Conservation (phyloP, 2,113 vertebrate genomes). For the Datnioides undecimradiatus region DNA sequence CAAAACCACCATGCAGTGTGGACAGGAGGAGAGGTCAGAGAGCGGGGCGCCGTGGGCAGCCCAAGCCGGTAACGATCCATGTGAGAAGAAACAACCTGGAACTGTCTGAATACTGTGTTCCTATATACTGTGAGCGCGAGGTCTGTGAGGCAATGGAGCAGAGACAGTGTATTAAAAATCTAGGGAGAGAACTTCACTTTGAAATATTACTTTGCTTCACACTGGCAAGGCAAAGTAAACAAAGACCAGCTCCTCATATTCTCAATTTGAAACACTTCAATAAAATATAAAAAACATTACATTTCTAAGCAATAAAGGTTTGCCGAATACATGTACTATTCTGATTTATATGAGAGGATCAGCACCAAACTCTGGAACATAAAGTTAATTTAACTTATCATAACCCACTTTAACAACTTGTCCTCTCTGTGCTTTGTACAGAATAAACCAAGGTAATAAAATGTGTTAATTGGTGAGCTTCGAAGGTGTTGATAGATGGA, state of each 20-base stretch:
- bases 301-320: no score
- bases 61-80: constrained; percentile 39
- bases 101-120: constrained; percentile 25
- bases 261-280: no score
- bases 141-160: background rate
- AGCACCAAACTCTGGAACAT: no score
- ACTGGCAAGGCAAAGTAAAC: background rate
- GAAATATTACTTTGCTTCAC: no score
- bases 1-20: constrained; percentile 53
- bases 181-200: background rate
- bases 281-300: background rate
- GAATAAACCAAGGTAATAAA: no score
- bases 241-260: background rate
- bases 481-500: no score
- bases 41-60: constrained; percentile 14
- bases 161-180: background rate
- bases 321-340: no score
- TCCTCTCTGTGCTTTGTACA: background rate
- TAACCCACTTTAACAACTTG: background rate
- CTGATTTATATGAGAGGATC: no score
- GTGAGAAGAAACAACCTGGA: constrained; percentile 56
- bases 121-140: background rate
- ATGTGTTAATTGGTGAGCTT: no score
- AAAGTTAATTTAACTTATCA: background rate
- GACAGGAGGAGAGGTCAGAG: constrained; percentile 59